These are phyloP conservation scores for Arbacia lixula DNA, from an alignment of 53 echinoderm and acorn worm species.

Conservation along the genomic window DNA sequence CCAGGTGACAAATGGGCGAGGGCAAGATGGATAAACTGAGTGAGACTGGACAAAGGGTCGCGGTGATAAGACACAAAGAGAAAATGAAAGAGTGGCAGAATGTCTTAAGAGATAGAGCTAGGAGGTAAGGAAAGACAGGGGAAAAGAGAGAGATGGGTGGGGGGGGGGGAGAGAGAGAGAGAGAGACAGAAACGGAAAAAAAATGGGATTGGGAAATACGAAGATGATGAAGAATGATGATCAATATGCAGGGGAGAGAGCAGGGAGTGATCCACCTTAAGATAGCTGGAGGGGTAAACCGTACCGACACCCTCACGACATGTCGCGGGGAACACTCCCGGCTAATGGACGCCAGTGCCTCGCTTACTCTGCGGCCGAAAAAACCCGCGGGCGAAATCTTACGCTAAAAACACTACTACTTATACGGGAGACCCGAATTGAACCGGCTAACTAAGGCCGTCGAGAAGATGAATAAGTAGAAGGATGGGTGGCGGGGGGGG, in stretches of 20 bases:
- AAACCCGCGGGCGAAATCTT: slow-evolving; percentile 50
- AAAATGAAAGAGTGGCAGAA: slow-evolving; percentile 22
- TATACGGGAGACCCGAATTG: slow-evolving; percentile 30
- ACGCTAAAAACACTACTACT: slow-evolving; percentile 62
- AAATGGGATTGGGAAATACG: slow-evolving; percentile 42
- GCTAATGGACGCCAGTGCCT: slow-evolving; percentile 50
- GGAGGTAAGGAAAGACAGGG: no score
- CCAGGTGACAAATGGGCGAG: slow-evolving; percentile 17
- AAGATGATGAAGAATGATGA: slow-evolving; percentile 40
- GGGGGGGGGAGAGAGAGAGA: no score
- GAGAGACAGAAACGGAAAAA: slow-evolving; percentile 6
- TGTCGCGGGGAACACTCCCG: slow-evolving; percentile 53
- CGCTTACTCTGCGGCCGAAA: slow-evolving; percentile 44
- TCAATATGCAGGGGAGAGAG: slow-evolving; percentile 36
- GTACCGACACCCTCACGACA: slow-evolving; percentile 39
- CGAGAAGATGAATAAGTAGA: not conserved
- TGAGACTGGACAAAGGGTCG: slow-evolving; percentile 8
- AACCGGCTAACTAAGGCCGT: slow-evolving; percentile 36
- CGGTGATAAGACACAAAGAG: not conserved
- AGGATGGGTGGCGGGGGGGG: no score
- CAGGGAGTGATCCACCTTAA: slow-evolving; percentile 20
- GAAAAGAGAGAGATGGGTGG: no score
- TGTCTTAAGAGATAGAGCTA: not conserved
- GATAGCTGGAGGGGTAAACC: slow-evolving; percentile 49
- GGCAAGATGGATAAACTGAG: not conserved